These are phyloP conservation scores for Peromyscus attwateri DNA, from an alignment of 2,797 vertebrate species.

Conservation along the genomic window DNA sequence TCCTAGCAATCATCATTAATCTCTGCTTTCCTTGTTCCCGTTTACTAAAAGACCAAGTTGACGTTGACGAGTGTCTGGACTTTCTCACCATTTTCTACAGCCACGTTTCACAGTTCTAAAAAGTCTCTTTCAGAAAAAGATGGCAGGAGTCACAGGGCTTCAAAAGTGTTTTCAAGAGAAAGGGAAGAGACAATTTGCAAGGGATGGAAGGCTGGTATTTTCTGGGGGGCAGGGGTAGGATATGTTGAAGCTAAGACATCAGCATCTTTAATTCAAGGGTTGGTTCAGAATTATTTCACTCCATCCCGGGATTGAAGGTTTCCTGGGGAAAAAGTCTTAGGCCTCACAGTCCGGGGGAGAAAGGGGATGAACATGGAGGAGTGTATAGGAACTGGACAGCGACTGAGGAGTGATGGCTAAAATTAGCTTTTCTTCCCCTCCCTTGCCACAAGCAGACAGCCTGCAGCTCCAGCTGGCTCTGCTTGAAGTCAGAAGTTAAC, in stretches of 20 bases:
- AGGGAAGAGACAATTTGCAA: constrained; percentile 51
- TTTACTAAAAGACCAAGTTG: constrained; percentile 54
- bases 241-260: constrained; percentile 21
- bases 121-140: constrained; percentile 65
- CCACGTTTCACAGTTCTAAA: constrained; percentile 32
- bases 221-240: not conserved
- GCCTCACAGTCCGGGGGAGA: not conserved
- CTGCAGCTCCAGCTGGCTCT: constrained; percentile 77
- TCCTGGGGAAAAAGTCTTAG: not conserved
- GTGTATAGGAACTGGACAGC: constrained; percentile 61
- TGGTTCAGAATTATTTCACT: not conserved
- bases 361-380: not conserved
- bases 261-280: constrained; percentile 29
- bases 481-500: constrained; percentile 78
- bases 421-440: constrained; percentile 76
- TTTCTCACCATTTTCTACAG: constrained; percentile 69
- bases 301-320: not conserved
- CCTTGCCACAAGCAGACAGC: constrained; percentile 70
- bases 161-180: constrained; percentile 29
- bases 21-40: constrained; percentile 59
- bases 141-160: constrained; percentile 13
- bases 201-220: constrained; percentile 55
- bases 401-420: constrained; percentile 76
- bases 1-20: constrained; percentile 66
- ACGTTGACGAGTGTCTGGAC: constrained; percentile 69